Base-by-base conservation (phyloP, 2,113 vertebrate species). In the Pterocles orientalis region DNA sequence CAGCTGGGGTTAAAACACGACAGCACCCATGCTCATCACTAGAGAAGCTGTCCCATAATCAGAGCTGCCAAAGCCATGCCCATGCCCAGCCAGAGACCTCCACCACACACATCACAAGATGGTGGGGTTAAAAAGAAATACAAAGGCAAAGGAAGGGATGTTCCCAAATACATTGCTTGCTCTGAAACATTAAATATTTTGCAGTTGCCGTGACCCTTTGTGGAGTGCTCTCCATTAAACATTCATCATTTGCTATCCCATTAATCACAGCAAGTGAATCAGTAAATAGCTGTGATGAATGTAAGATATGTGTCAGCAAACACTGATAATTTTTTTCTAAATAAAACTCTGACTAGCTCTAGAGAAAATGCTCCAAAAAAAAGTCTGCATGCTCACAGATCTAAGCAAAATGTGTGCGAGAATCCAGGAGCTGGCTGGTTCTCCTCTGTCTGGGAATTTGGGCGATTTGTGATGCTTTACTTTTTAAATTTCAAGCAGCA, bases 231-330 rank as follows among this genome's bases (percentile, higher is more conserved):
- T 70, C 54, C 33, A 39, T 48, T 82, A 88, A 88, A 66, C 23
- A 77, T 87, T 77, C 58, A 33, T 85, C 14, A 77, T 81, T 95
- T 90, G 7, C 71, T 86, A 57, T 62, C 34, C 26, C 56, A 88
- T 90, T 7, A 19, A 77, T 77, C 79, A 86, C 1, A 6, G 43
- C 34, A 91, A 94, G 23, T 34, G 64, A 87, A 94, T 72, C 73
- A 77, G 64, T 85, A 93, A 94, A 94, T 82, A 85, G n/a, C 53
- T 66, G 19, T 82, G 90, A 91, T 73, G 54, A 94, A 76, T 18
- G 5, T 28, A 64, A 62, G 76, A 92, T 82, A 58, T 54, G 70
- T 82, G 15, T 90, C 89, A 85, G 82, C 86, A 92, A 88, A 86
- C 36, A 86, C 33, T 70, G 65, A 48, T 60, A 33, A 29, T 29